Percentiles rank a stretch among this genome's conserved stretches.
These are phyloP conservation scores for Fistularia tabacaria DNA, from an alignment of 2,797 vertebrate genomes.

Conservation along the genomic window DNA sequence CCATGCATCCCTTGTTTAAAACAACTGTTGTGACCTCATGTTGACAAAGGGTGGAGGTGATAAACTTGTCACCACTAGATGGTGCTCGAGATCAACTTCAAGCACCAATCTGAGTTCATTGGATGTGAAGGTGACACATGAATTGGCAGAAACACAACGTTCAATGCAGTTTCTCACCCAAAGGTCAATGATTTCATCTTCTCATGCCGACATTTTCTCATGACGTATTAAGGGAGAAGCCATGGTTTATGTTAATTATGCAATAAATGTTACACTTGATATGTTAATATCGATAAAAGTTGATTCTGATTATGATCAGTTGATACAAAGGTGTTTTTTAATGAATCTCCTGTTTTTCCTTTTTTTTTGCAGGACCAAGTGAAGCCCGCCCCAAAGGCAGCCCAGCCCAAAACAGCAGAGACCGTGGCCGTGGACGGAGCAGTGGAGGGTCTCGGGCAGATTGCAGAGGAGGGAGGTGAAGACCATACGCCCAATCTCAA, in stretches of 20 bases:
- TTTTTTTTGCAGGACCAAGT: constrained; percentile 81
- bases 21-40: background rate
- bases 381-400: constrained; percentile 78
- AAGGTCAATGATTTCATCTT: constrained; percentile 18
- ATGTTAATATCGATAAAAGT: constrained; percentile 15
- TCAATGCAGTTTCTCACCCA: constrained; percentile 6
- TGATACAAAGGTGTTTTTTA: constrained; percentile 5
- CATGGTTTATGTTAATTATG: constrained; percentile 20
- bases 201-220: constrained; percentile 3
- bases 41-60: no score
- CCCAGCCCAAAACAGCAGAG: constrained; percentile 78
- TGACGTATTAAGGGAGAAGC: constrained; percentile 18
- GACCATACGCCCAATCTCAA: constrained; percentile 72
- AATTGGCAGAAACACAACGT: constrained; percentile 9
- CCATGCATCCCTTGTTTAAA: background rate
- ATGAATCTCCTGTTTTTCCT: constrained; percentile 12
- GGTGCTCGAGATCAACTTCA: constrained; percentile 37
- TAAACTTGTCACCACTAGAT: constrained; percentile 53
- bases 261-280: background rate
- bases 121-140: background rate
- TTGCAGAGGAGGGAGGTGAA: constrained; percentile 78
- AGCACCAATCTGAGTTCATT: background rate
- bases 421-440: constrained; percentile 55
- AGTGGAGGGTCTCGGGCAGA: constrained; percentile 70
- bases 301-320: background rate